Base-by-base conservation (phyloP, 2,888 invertebrate genomes). In the Himalopsyche kuldschensis region DNA sequence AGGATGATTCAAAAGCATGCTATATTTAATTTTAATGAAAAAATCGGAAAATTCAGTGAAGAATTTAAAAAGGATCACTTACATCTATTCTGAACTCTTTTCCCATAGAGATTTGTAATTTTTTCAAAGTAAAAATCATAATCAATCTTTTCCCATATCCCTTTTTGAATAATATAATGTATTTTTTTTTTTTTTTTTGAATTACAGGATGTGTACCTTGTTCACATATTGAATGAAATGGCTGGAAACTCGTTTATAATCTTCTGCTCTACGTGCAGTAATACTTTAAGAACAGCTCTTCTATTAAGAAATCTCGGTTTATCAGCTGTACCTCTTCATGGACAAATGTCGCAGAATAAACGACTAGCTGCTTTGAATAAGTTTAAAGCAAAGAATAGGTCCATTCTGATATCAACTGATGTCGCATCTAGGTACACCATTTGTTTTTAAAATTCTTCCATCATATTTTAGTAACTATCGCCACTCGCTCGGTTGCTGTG, bases 261-360 rank as follows among this genome's bases (percentile, higher is more conserved):
- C 87, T 99, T 99, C 90, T 98, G 98, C 89, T 94, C 96, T 75
- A 99, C 99, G 0, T 99, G 99, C 89, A 97, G 96, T 84, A 96
- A 96, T 88, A 97, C 99, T 0, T 94, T 98, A 85, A 94, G 97
- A 84, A 95, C 96, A 0, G 98, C 99, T 0, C 91, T 99, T 48
- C 93, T 99, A 90, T 91, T 99, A 84, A 93, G 99, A 78, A 96
- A 96, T 89, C 93, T 99, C 15, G 99, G 99, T 8, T 93, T 99
- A 85, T 95, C 96, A 1, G 99, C 99, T 0, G 97, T 99, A 78
- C 99, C 99, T 0, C 92, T 99, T n/a, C 98, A 99, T 90, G 99
- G 99, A 0, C 98, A 99, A 91, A 98, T 99, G 98, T 96, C 97
- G 17, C 99, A 99, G 91, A 97, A 98, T 89, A 99, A 99, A 89